Conservation (phyloP, 2,113 vertebrate species). For the Rhynchomys soricoides region DNA sequence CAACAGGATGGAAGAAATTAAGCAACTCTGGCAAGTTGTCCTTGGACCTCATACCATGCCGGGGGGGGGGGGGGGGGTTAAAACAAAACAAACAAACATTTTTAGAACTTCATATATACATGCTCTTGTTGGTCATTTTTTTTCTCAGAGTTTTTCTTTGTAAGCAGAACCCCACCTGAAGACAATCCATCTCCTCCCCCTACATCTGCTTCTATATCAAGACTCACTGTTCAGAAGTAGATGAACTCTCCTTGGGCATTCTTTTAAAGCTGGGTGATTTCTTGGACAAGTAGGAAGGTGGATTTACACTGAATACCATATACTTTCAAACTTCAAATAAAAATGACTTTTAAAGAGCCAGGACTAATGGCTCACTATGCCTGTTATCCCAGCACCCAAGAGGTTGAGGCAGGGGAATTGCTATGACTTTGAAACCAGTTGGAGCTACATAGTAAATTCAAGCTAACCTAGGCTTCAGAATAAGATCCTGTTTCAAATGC, state of each 20-base stretch:
- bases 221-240: neutral
- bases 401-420: neutral
- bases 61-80: no score
- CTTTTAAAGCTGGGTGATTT: neutral
- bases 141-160: neutral
- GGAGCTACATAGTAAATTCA: neutral
- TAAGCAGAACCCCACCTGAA: neutral
- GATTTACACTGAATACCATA: neutral
- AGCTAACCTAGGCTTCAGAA: neutral
- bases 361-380: neutral
- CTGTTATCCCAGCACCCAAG: neutral
- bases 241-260: neutral
- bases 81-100: no score
- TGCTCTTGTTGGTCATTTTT: neutral
- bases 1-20: no score
- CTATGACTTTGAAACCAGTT: neutral
- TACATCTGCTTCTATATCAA: slow-evolving; percentile 10
- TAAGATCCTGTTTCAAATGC: neutral
- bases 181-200: neutral
- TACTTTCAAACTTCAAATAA: neutral
- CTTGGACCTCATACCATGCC: no score
- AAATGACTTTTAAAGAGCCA: neutral
- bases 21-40: no score
- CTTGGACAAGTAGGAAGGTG: neutral
- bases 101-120: neutral